phyloP scores from a whole-genome alignment of 2,113 vertebrate species.

The Scomber scombrus region DNA sequence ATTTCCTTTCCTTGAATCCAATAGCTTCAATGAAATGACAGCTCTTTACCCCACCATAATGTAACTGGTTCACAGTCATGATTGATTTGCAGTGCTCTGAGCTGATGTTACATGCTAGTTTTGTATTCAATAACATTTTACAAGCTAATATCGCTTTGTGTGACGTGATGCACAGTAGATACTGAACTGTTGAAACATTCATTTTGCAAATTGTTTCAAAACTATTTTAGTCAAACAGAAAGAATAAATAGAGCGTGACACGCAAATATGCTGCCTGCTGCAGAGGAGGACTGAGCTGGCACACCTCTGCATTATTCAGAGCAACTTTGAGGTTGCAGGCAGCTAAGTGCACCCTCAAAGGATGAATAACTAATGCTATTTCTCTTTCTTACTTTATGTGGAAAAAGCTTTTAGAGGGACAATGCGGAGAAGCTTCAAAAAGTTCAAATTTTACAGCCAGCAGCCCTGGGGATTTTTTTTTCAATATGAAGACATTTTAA shows the following conservation, averaged over 20 bases:
- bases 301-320: constrained; percentile 68
- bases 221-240: constrained; percentile 22
- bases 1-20: not conserved
- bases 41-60: not conserved
- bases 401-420: constrained; percentile 22
- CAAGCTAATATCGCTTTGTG: not conserved
- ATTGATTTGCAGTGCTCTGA: not conserved
- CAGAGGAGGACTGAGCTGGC: constrained; percentile 30
- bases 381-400: constrained; percentile 35
- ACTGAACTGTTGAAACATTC: not conserved
- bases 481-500: constrained; percentile 5
- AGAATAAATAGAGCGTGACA: constrained; percentile 6
- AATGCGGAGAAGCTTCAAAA: not conserved
- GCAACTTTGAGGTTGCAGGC: constrained; percentile 38
- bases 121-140: not conserved
- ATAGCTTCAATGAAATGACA: constrained; percentile 3
- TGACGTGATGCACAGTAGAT: not conserved
- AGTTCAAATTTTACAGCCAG: constrained; percentile 33
- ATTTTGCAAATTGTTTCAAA: constrained; percentile 14
- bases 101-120: not conserved
- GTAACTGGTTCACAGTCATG: not conserved
- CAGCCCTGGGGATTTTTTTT: not conserved
- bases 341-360: constrained; percentile 52
- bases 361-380: constrained; percentile 66
- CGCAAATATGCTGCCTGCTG: not conserved